Base-by-base conservation (phyloP, 1,140 invertebrate genomes). In the Dolichoris vasculosae region DNA sequence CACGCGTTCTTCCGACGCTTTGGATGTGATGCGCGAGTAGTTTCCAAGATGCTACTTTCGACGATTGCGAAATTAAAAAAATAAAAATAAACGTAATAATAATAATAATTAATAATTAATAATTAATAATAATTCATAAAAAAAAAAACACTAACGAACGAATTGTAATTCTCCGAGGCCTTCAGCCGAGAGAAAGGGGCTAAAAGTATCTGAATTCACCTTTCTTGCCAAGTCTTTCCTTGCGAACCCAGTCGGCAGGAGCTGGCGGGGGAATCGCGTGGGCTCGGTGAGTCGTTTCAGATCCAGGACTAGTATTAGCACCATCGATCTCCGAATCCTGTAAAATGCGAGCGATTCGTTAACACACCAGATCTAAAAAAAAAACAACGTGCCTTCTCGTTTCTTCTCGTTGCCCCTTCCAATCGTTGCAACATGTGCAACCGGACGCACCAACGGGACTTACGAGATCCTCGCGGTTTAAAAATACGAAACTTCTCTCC, bases 171-270 rank as follows among this genome's bases (percentile, higher is more conserved):
- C 26, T 63, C 55, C 26, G 55, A 69, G 43, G 73, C 59, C 11
- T 13, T 67, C 23, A 55, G 43, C 46, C 77, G 71, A 20, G 64
- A 35, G 32, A 55, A 35, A 26, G 51, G 69, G 75, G 71, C 86
- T 95, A 98, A 94, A 99, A 98, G 94, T 99, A 99, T 93, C 98
- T 96, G 93, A 99, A 98, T 95, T 98, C 98, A 94, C 98, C 98
- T 95, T 98, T 98, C 94, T 98, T 98, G 93, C 97, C 98, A 89
- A 97, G 95, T 88, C 97, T 95, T 91, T 98, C 97, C 91, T 96
- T 96, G 88, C 96, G 95, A 86, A 97, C 96, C 96, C 96, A 97
- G 90, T 97, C 97, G 30, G 96, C 95, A 7, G 95, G 93, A n/a
- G 95, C 95, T 35, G 94, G 94, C 30, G 93, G 93, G 40, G 93